phyloP scores from a whole-genome alignment of 2,888 invertebrate species.

The Brachycybe producta region DNA sequence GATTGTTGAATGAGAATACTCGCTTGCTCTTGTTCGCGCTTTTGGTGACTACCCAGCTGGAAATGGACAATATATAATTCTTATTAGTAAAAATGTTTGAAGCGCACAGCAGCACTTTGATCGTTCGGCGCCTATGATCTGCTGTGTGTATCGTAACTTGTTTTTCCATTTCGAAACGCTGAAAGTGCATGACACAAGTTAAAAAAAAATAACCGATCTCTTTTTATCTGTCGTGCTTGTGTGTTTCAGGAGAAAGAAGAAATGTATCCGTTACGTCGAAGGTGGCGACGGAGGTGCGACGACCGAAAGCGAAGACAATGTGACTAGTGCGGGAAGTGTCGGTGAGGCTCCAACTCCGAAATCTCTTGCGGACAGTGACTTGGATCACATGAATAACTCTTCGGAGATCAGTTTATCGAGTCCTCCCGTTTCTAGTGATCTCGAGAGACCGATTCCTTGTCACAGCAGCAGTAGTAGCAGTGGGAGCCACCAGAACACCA shows the following conservation, averaged over 20 bases:
- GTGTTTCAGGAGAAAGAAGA: slow-evolving; percentile 82
- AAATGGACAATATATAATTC: too few relatives aligned
- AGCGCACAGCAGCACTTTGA: too few relatives aligned
- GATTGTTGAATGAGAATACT: too few relatives aligned
- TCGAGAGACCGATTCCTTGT: slow-evolving; percentile 49
- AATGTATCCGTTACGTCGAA: slow-evolving; percentile 83
- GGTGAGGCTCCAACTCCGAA: slow-evolving; percentile 41
- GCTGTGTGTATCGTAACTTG: too few relatives aligned
- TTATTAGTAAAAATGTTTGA: too few relatives aligned
- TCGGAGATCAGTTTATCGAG: slow-evolving; percentile 29
- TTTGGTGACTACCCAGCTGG: too few relatives aligned
- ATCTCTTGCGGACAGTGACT: slow-evolving; percentile 40
- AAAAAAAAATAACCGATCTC: slow-evolving; percentile 2
- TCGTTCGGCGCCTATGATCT: too few relatives aligned
- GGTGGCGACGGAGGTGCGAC: slow-evolving; percentile 48
- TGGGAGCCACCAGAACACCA: too few relatives aligned
- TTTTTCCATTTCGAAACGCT: too few relatives aligned
- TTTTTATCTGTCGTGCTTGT: too few relatives aligned
- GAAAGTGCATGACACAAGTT: too few relatives aligned
- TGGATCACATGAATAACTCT: slow-evolving; percentile 34
- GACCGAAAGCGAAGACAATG: slow-evolving; percentile 55
- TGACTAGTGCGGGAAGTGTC: slow-evolving; percentile 62
- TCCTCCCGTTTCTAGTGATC: slow-evolving; percentile 24
- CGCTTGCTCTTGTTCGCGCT: too few relatives aligned
- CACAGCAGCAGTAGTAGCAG: slow-evolving; percentile 55